Evolutionary conservation across 2,797 vertebrate species (phyloP).

Genomic region (Parambassis ranga): DNA sequence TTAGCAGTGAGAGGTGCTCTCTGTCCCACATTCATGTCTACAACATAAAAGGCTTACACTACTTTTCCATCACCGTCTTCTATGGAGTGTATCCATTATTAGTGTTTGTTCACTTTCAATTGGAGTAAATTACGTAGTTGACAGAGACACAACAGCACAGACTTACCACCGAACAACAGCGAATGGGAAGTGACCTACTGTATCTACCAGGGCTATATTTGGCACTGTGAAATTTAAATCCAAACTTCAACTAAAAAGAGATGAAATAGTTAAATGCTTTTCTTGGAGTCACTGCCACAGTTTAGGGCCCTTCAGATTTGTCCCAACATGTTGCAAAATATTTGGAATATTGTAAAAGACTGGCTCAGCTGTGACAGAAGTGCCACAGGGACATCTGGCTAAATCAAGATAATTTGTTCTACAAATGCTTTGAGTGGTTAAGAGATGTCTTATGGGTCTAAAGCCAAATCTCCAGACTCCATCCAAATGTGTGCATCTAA

Average conservation of each 20-base stretch:
- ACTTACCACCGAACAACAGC: not conserved
- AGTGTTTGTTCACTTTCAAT: constrained; percentile 48
- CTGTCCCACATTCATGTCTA: constrained; percentile 17
- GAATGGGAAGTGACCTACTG: constrained; percentile 6
- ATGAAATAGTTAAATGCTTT: constrained; percentile 17
- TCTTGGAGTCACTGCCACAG: constrained; percentile 24
- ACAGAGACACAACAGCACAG: constrained; percentile 19
- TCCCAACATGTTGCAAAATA: constrained; percentile 45
- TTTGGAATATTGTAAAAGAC: not conserved
- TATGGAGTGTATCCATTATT: constrained; percentile 11
- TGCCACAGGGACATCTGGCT: not conserved
- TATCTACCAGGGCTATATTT: too few relatives aligned
- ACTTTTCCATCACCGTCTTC: constrained; percentile 4
- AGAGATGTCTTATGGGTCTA: too few relatives aligned
- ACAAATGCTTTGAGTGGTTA: not conserved
- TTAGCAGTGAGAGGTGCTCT: constrained; percentile 17
- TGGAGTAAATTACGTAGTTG: constrained; percentile 27
- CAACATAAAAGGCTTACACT: constrained; percentile 42
- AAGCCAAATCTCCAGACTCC: too few relatives aligned
- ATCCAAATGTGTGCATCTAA: too few relatives aligned
- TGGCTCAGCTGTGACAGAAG: not conserved
- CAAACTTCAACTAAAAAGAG: constrained; percentile 21
- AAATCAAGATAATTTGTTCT: not conserved
- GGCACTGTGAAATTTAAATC: not conserved
- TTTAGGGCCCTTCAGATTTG: constrained; percentile 38